A percentile compares a stretch with the other conserved stretches of the same genome.
Conservation (phyloP, 1,140 invertebrate species). For the Rhopalosiphum padi region DNA sequence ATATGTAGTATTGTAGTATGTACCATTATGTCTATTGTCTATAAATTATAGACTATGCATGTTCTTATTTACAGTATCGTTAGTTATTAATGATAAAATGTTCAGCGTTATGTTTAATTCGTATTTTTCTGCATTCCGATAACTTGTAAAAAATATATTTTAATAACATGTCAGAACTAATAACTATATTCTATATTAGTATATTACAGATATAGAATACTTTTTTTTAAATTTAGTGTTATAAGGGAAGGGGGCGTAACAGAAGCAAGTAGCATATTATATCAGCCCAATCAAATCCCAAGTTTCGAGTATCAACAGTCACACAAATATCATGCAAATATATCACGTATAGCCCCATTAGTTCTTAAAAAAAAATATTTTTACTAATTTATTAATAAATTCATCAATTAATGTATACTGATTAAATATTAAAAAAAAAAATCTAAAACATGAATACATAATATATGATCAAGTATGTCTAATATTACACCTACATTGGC, state of each 20-base stretch:
- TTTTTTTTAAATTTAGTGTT: too few relatives aligned
- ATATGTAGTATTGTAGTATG: not conserved
- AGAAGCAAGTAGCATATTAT: not conserved
- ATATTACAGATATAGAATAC: too few relatives aligned
- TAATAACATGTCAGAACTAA: too few relatives aligned
- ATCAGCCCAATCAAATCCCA: not conserved
- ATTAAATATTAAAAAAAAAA: not conserved
- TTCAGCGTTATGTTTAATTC: not conserved
- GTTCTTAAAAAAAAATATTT: not conserved
- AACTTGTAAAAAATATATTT: not conserved
- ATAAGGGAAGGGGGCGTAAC: too few relatives aligned
- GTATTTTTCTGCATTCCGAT: not conserved
- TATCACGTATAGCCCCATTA: not conserved
- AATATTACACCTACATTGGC: not conserved
- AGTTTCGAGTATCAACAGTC: not conserved
- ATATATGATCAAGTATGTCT: not conserved
- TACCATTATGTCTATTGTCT: too few relatives aligned
- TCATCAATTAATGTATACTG: not conserved
- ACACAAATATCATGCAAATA: not conserved
- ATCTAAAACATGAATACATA: not conserved
- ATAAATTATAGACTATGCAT: not conserved
- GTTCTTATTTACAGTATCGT: not conserved
- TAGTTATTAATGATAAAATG: not conserved
- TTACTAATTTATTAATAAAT: not conserved
- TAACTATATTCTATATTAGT: too few relatives aligned